Percentiles rank a stretch among this genome's conserved stretches.
Evolutionary conservation across 2,113 vertebrate genomes (phyloP).

Genomic region (Poeciliopsis prolifica): DNA sequence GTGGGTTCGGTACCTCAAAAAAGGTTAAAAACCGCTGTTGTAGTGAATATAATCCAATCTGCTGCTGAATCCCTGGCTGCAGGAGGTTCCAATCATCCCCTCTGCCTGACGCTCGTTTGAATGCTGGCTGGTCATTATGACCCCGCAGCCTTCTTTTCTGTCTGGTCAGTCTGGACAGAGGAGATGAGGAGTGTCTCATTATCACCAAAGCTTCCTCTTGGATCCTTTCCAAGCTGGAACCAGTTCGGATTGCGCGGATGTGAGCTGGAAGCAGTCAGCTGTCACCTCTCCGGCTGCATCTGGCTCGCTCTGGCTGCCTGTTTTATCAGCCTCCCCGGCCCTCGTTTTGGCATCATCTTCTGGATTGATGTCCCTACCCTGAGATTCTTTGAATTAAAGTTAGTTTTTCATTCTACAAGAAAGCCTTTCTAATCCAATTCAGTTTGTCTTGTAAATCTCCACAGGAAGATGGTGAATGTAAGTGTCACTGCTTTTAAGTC

Average conservation of each 20-base stretch:
- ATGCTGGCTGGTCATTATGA: constrained; percentile 44
- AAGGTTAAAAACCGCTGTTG: not conserved
- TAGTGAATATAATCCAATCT: constrained; percentile 26
- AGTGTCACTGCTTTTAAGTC: not conserved
- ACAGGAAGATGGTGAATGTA: not conserved
- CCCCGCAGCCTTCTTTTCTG: constrained; percentile 38
- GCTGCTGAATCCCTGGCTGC: constrained; percentile 37
- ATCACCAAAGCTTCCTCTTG: constrained; percentile 65
- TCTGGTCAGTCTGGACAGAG: constrained; percentile 43
- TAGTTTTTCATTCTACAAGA: not conserved
- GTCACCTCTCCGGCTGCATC: constrained; percentile 40
- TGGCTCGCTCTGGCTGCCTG: constrained; percentile 10
- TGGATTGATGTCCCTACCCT: not conserved
- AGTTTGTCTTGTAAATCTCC: not conserved
- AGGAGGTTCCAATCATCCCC: constrained; percentile 35
- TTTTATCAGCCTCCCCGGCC: not conserved
- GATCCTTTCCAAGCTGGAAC: constrained; percentile 60
- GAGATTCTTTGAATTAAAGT: not conserved
- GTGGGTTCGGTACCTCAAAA: too few species aligned
- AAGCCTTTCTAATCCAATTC: not conserved
- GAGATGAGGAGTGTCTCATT: constrained; percentile 68
- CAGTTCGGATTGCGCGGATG: constrained; percentile 50
- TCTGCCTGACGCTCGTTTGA: constrained; percentile 33
- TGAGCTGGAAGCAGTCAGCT: constrained; percentile 52
- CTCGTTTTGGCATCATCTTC: not conserved